Percentiles rank a stretch among this genome's conserved stretches.
These are phyloP conservation scores for Macrotis lagotis DNA, from an alignment of 2,113 vertebrate genomes.

Conservation along the genomic window DNA sequence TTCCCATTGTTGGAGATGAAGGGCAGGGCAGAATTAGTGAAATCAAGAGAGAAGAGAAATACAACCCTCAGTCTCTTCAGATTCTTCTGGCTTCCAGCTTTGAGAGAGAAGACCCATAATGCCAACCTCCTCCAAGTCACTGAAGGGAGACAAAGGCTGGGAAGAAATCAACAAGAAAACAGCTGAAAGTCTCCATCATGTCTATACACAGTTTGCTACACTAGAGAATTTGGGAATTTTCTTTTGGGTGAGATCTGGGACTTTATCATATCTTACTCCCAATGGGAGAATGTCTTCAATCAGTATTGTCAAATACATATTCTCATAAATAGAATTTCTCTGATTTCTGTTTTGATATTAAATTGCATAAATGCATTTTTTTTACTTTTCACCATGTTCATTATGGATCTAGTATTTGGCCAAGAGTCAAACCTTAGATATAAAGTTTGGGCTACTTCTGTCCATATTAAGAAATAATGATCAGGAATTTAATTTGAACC, in stretches of 20 bases:
- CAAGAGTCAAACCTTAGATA: neutral
- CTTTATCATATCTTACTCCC: neutral
- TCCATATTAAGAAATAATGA: neutral
- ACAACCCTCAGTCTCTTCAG: neutral
- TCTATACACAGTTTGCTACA: neutral
- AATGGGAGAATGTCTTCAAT: neutral
- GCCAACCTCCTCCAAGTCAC: neutral
- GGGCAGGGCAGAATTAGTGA: neutral
- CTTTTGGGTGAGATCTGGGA: neutral
- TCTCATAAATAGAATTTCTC: neutral
- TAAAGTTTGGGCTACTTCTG: neutral
- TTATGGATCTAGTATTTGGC: neutral
- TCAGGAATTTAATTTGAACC: neutral
- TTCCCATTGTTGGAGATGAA: neutral
- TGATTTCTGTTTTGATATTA: neutral
- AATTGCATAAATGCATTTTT: neutral
- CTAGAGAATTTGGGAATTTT: neutral
- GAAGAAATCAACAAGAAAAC: neutral
- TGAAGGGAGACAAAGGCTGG: neutral
- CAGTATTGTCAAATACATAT: neutral
- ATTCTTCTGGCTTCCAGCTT: neutral
- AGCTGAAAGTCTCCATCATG: neutral
- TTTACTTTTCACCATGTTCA: neutral
- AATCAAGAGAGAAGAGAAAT: neutral
- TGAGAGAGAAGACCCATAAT: neutral